These are phyloP conservation scores for Taxidea taxus DNA, from an alignment of 2,113 vertebrate species.

Conservation along the genomic window DNA sequence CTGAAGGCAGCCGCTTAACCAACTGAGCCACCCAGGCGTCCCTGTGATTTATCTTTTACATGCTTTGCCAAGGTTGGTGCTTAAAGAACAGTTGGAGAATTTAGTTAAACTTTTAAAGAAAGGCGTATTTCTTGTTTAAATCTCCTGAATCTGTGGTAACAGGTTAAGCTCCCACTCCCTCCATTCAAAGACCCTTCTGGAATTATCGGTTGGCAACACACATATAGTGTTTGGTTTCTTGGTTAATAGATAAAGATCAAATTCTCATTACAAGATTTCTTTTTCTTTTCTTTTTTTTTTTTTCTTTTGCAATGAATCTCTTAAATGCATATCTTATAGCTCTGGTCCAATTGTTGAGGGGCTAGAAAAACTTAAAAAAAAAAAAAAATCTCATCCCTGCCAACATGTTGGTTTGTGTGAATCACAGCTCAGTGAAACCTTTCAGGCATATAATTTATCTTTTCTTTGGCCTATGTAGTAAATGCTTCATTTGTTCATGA, in stretches of 20 bases:
- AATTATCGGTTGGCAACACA: slow-evolving; percentile 24
- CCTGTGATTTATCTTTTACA: neutral
- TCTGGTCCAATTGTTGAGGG: slow-evolving; percentile 64
- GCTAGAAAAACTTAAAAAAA: slow-evolving; percentile 29
- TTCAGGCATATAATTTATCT: slow-evolving; percentile 86
- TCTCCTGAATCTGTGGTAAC: neutral
- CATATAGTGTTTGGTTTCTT: slow-evolving; percentile 24
- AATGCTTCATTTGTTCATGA: slow-evolving; percentile 85
- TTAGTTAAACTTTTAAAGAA: neutral
- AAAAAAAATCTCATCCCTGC: slow-evolving; percentile 70
- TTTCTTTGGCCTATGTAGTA: slow-evolving; percentile 84
- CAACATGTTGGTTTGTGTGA: slow-evolving; percentile 80
- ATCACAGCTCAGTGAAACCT: slow-evolving; percentile 81
- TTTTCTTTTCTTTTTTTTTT: slow-evolving; percentile 42
- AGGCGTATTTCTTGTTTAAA: neutral
- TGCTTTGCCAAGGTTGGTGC: neutral
- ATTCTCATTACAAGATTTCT: slow-evolving; percentile 21
- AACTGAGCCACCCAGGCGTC: too few species aligned
- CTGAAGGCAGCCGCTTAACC: too few species aligned
- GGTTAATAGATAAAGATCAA: slow-evolving; percentile 26
- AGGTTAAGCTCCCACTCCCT: fast-evolving
- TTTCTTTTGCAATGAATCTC: slow-evolving; percentile 55
- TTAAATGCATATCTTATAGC: slow-evolving; percentile 68
- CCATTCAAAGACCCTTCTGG: neutral
- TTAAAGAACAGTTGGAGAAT: neutral